phyloP scores from a whole-genome alignment of 2,797 vertebrate species.

The Thamnophis elegans region DNA sequence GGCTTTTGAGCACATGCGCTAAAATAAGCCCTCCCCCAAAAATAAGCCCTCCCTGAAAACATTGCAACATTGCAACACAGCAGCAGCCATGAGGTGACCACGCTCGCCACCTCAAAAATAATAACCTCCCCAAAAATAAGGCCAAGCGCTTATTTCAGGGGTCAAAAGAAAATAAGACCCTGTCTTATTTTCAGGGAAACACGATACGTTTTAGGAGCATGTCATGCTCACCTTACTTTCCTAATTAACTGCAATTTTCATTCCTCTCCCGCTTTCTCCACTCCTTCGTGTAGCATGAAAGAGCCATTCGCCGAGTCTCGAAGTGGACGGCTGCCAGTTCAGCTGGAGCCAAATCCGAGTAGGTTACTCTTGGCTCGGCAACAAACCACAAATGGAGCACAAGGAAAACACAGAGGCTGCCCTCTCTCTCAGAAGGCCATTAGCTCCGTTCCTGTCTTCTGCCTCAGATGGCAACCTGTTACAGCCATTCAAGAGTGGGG shows the following conservation, averaged over 20 bases:
- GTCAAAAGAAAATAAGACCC: no score
- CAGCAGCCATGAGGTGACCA: no score
- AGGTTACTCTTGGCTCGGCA: conserved; percentile 59
- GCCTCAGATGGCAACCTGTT: background rate
- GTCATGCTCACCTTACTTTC: background rate
- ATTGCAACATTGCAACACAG: no score
- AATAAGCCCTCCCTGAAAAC: no score
- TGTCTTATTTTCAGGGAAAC: no score
- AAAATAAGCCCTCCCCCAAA: no score
- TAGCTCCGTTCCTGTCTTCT: conserved; percentile 18
- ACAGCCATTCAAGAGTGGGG: background rate
- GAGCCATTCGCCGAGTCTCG: conserved; percentile 44
- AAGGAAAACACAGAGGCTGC: conserved; percentile 45
- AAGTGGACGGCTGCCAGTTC: conserved; percentile 46
- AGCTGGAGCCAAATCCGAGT: conserved; percentile 38
- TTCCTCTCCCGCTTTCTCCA: conserved; percentile 23
- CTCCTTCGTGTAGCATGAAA: background rate
- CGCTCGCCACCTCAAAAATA: no score
- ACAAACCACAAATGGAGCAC: conserved; percentile 45
- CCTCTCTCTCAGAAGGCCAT: background rate
- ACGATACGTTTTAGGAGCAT: background rate
- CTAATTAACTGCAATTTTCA: conserved; percentile 1
- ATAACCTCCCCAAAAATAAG: no score
- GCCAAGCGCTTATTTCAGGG: no score
- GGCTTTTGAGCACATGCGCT: no score